Evolutionary conservation across 1,140 invertebrate species (phyloP).

Genomic region (Bactericera cockerelli): DNA sequence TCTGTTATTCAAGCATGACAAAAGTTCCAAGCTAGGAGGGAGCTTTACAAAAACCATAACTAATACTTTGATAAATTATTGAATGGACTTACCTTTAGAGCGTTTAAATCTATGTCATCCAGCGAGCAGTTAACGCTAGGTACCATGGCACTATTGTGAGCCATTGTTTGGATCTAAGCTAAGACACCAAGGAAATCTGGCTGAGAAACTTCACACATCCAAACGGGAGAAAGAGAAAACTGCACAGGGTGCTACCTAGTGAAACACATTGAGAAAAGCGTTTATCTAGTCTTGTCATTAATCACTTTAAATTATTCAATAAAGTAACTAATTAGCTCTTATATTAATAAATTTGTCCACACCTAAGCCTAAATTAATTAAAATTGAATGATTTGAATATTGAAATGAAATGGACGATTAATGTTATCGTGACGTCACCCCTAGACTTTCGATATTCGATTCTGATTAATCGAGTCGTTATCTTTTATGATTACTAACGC

Average conservation of each 20-base stretch:
- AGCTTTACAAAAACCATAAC: too few relatives aligned
- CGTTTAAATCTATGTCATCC: conserved; percentile 95
- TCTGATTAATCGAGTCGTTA: too few relatives aligned
- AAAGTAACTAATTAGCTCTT: neutral
- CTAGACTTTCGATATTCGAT: too few relatives aligned
- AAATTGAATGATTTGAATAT: too few relatives aligned
- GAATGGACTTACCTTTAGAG: conserved; percentile 62
- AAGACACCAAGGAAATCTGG: neutral
- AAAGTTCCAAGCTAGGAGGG: too few relatives aligned
- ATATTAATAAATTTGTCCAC: conserved; percentile 1
- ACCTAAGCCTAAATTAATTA: neutral
- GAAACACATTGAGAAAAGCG: neutral
- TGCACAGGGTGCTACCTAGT: neutral
- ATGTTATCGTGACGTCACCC: too few relatives aligned
- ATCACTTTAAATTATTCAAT: neutral
- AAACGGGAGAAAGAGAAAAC: too few relatives aligned
- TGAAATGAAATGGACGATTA: too few relatives aligned
- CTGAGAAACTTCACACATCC: neutral
- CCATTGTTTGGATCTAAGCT: conserved; percentile 40
- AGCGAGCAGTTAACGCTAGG: conserved; percentile 90
- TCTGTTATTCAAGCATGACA: too few relatives aligned
- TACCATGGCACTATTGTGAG: conserved; percentile 53
- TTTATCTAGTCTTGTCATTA: neutral
- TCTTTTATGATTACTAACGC: too few relatives aligned
- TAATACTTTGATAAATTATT: too few relatives aligned